These are phyloP conservation scores for Biston stratarius DNA, from an alignment of 2,888 invertebrate species.

Conservation along the genomic window DNA sequence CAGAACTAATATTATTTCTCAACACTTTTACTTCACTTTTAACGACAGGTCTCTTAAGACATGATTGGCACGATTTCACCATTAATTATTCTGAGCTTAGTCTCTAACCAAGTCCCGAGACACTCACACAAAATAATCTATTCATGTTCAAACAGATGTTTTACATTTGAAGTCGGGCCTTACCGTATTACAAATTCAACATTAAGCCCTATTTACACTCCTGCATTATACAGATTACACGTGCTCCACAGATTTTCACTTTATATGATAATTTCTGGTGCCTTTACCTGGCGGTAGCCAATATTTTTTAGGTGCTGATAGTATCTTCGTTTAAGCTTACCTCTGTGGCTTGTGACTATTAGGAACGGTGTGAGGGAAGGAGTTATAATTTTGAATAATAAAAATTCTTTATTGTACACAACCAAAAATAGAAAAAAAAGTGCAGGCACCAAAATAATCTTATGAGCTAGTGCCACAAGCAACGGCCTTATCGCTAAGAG, in stretches of 20 bases:
- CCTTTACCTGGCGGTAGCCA: conserved; percentile 28
- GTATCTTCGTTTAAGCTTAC: conserved; percentile 22
- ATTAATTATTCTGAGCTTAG: neutral
- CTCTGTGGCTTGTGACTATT: conserved; percentile 25
- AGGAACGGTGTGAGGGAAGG: neutral
- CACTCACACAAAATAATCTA: conserved; percentile 8
- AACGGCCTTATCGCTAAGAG: too few species aligned
- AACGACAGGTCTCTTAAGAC: neutral
- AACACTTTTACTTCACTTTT: neutral
- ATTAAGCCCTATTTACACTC: conserved; percentile 34
- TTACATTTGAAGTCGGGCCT: conserved; percentile 20
- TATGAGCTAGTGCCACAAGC: too few species aligned
- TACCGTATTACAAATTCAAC: conserved; percentile 31
- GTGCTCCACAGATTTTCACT: conserved; percentile 57
- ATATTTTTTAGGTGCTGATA: conserved; percentile 28
- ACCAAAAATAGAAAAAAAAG: too few species aligned
- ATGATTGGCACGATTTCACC: neutral
- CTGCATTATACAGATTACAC: conserved; percentile 54
- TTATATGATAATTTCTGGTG: conserved; percentile 59
- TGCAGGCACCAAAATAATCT: too few species aligned
- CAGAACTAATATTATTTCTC: too few species aligned
- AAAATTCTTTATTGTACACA: too few species aligned
- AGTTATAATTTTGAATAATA: too few species aligned
- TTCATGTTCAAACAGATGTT: conserved; percentile 23
- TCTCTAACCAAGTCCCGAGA: neutral